phyloP scores from a whole-genome alignment of 2,113 vertebrate genomes.

The Xiphophorus couchianus region DNA sequence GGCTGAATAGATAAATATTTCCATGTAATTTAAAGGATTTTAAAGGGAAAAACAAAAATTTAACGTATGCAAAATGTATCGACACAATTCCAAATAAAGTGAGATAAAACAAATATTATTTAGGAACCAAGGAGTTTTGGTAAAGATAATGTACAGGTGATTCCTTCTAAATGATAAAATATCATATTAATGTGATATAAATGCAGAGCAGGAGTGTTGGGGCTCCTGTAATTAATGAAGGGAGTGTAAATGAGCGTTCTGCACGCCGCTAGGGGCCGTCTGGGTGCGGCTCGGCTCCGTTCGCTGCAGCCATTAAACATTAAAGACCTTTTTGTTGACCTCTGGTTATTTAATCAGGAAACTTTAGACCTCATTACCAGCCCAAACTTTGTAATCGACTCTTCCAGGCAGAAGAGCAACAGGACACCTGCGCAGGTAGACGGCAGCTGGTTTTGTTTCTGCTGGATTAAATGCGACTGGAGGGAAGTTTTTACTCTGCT shows the following conservation, averaged over 20 bases:
- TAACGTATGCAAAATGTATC: no score
- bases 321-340: slow-evolving; percentile 60
- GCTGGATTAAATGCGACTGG: background rate
- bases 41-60: no score
- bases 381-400: slow-evolving; percentile 66
- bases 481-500: background rate
- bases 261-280: slow-evolving; percentile 2
- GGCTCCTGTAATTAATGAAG: background rate
- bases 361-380: slow-evolving; percentile 72
- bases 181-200: background rate
- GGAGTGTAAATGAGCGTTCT: background rate
- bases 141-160: no score
- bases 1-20: no score
- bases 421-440: slow-evolving; percentile 35
- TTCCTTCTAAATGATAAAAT: background rate
- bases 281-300: background rate
- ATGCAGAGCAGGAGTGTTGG: background rate
- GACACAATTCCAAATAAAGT: no score
- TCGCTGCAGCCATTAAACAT: slow-evolving; percentile 61
- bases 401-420: slow-evolving; percentile 59
- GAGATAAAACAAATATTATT: no score
- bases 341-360: slow-evolving; percentile 57
- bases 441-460: slow-evolving; percentile 1
- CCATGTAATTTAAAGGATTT: no score
- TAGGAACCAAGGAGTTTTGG: no score